Base-by-base conservation (phyloP, 2,113 vertebrate species). In the Gopherus flavomarginatus region DNA sequence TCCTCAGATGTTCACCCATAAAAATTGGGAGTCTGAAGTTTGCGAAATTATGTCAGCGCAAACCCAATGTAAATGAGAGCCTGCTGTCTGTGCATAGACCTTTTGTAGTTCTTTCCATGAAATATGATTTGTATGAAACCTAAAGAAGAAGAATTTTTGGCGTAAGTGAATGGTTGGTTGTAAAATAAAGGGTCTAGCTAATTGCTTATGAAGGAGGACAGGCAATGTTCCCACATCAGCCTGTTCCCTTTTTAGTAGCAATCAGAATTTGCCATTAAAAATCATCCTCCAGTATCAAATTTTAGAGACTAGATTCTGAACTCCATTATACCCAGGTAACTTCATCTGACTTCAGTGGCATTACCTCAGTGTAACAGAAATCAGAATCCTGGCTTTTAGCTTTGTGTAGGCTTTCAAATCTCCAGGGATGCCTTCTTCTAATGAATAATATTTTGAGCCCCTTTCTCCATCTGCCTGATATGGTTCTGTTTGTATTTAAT, bases 1-100 rank as follows among this genome's bases (percentile, higher is more conserved):
- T 27, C 6, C 9, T 89, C 54, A 88, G 62, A 47, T 12, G 92
- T 83, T 52, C 0, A 0, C 86, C 81, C 38, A 42, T 4, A 1
- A 78, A n/a, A 44, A 1, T 83, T 31, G 75, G 3, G 17, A 78
- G 19, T 89, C 72, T 87, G 10, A 81, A 86, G 50, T 87, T 53
- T 79, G 42, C 52, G 3, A 8, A 88, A 8, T 86, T 88, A 84
- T 52, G 13, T 44, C 81, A 54, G 22, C 86, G 31, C 89, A 89
- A 77, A 89, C 57, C 77, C 3, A 7, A 2, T 0, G 0, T 83
- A 35, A 57, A 85, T 83, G 52, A 72, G 35, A 90, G 29, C 49
- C 56, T 54, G 5, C 1, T 1, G 5, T 65, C 83, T 52, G 13
- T 14, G 31, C 14, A 65, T n/a, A 65, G 31, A 8, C 62, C 4